Evolutionary conservation across 1,140 invertebrate genomes (phyloP).

Genomic region (Physella acuta): DNA sequence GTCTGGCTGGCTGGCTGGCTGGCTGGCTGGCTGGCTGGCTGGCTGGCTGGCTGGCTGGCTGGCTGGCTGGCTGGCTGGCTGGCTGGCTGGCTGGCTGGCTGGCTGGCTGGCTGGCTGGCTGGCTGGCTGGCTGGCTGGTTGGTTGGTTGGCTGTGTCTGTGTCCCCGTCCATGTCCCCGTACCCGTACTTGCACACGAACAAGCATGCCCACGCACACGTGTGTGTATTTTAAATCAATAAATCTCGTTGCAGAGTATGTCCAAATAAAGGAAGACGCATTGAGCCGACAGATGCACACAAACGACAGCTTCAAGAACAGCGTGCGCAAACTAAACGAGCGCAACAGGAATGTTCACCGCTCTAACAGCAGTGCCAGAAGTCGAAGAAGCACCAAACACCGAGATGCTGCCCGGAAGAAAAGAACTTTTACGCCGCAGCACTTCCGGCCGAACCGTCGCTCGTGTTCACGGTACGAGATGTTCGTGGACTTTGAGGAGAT

Average conservation of each 20-base stretch:
- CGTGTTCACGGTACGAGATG: conserved; percentile 57
- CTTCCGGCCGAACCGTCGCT: conserved; percentile 36
- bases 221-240: too few relatives aligned
- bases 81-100: too few relatives aligned
- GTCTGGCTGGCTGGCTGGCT: too few relatives aligned
- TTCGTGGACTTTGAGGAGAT: conserved; percentile 68
- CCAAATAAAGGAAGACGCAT: conserved; percentile 49
- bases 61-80: too few relatives aligned
- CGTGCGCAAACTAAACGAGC: conserved; percentile 47
- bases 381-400: conserved; percentile 23
- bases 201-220: too few relatives aligned
- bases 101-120: too few relatives aligned
- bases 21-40: too few relatives aligned
- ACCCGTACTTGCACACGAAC: too few relatives aligned
- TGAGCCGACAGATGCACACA: conserved; percentile 26
- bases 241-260: conserved; percentile 44
- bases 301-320: conserved; percentile 35
- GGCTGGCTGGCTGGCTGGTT: too few relatives aligned
- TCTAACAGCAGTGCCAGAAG: background rate
- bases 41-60: too few relatives aligned
- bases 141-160: too few relatives aligned
- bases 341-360: conserved; percentile 24
- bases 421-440: conserved; percentile 37
- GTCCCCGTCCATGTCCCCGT: too few relatives aligned
- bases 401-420: conserved; percentile 34